Evolutionary conservation across 2,113 vertebrate species (phyloP), one percentile per base, ranked within the genome.

Genomic region (Pelmatolapia mariae): DNA sequence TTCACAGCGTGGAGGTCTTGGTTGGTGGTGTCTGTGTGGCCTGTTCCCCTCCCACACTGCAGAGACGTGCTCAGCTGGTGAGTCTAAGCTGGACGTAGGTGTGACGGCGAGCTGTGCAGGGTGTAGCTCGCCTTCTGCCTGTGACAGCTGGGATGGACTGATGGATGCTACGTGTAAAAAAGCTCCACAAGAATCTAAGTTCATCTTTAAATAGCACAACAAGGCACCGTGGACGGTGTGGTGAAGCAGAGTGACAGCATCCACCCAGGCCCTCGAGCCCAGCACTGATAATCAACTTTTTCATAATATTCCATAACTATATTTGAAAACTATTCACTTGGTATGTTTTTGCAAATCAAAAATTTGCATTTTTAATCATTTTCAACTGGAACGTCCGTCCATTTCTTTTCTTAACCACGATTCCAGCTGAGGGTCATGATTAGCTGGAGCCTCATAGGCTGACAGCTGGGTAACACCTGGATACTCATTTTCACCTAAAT

Each of bases 361-460:
- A 19, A 19, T 18, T 0, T 4, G 31, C 59, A n/a, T 36, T 36
- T n/a, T 63, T 63, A 63, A 63, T 36, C 4, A 36, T 63, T 36
- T 63, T 12, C 59, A 66, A n/a, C 10, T 66, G 61, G 8, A 36
- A 8, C 61, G 1, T 66, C 22, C 2, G 6, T 24, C 57, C 29
- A 61, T n/a, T 66, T 66, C 18, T 66, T 66, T 38, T 36, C 31
- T 66, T 66, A 38, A 38, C 33, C 31, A 66, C 10, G 1, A 66
- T 36, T 66, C 16, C 16, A 33, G 16, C 4, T 63, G 4, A 36
- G 0, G 61, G 33, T 66, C 61, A 38, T 0, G 0, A n/a, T n/a
- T 36, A 38, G 33, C 18, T 66, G 31, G 18, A 66, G 61, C 10
- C 33, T 66, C 0, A 13, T 22, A 2, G 61, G 33, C 33, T 36